These are phyloP conservation scores for Dryocosmus kuriphilus DNA, from an alignment of 2,888 invertebrate genomes.

Conservation along the genomic window DNA sequence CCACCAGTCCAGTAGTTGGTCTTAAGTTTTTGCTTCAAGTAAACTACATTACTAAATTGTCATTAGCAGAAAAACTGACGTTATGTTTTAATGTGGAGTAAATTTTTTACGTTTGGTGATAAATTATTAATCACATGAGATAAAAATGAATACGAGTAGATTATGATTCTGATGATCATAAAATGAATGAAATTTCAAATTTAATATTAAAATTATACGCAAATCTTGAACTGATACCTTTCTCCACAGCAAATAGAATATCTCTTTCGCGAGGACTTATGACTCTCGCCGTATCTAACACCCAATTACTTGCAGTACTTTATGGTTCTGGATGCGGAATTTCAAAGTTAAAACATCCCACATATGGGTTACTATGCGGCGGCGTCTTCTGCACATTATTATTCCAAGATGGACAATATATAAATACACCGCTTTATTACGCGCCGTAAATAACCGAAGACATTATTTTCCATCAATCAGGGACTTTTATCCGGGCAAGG, in stretches of 20 bases:
- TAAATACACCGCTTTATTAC: slow-evolving; percentile 55
- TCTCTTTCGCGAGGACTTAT: slow-evolving; percentile 9
- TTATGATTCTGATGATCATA: no score
- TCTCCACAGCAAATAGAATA: slow-evolving; percentile 31
- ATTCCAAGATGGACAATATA: slow-evolving; percentile 42
- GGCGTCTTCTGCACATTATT: slow-evolving; percentile 43
- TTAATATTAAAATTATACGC: no score
- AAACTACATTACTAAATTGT: no score
- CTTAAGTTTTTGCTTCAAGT: no score
- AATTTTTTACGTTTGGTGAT: no score
- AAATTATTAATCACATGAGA: no score
- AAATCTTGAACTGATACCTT: not conserved
- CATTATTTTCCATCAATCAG: slow-evolving; percentile 53
- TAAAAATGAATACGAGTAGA: no score
- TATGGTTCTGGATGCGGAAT: slow-evolving; percentile 13
- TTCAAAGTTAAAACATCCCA: slow-evolving; percentile 26
- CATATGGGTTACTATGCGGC: slow-evolving; percentile 33
- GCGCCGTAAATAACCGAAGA: slow-evolving; percentile 52
- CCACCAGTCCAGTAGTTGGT: no score
- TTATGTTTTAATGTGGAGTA: no score
- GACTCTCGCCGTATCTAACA: slow-evolving; percentile 44
- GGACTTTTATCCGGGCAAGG: slow-evolving; percentile 14
- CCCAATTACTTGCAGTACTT: slow-evolving; percentile 45
- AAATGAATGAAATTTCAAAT: not conserved
- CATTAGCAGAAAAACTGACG: no score